Evolutionary conservation across 2,888 invertebrate species (phyloP), one percentile per base, ranked within the genome.

Genomic region (Subacronicta megacephala): DNA sequence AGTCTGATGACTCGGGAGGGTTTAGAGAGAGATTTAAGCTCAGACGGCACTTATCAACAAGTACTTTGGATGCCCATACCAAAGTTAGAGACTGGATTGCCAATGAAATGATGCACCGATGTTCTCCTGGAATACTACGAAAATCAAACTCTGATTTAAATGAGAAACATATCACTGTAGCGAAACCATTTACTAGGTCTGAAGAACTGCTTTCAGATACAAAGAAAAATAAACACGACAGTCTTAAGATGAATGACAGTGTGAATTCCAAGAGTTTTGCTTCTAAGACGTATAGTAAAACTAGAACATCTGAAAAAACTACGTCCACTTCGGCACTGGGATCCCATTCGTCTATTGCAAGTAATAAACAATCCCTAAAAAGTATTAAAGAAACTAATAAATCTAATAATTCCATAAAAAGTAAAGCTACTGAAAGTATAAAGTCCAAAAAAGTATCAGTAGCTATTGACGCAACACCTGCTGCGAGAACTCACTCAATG

Each of bases 51-150:
- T 95, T 97, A 79, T 97, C 97, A 6, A 96, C 95, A 5, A 97
- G 97, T 63, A 98, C 98, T 0, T 95, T 98, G 66, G 98, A 98
- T 84, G 97, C 98, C 0, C 97, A 97, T 81, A 96, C 97, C 12
- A 98, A 98, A 94, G 98, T 98, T 0, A 95, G 96, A 63, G 97
- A 98, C 75, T 98, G 98, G 98, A 98, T 98, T 74, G 96, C 97
- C 0, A 96, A 97, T 67, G 97, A 97, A 85, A 96, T 97, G 31
- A 96, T 96, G 78, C 95, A 96, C 72, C 95, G 96, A 81, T 96
- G 96, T 77, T 96, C 96, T 45, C 96, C 96, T 0, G 95, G 95
- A 61, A 95, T 96, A 81, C 82, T 96, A 13, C 91, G 96, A 69
- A 95, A 95, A 77, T 92, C 92, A 1, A 90, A 90, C 68, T 85